Evolutionary conservation across 2,797 vertebrate genomes (phyloP).

Genomic region (Ibycter americanus): DNA sequence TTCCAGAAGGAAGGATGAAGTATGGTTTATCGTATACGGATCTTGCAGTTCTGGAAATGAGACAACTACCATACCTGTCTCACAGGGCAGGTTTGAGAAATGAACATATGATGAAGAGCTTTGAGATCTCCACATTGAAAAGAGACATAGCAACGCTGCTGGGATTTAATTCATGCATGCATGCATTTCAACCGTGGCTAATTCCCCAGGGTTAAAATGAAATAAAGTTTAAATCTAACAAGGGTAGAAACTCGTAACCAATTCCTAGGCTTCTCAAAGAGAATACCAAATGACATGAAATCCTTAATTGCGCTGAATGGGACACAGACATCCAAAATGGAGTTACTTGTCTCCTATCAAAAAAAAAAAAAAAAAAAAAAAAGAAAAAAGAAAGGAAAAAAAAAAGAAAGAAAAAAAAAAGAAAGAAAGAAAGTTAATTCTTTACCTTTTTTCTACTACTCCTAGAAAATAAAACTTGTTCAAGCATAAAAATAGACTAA

Average conservation of each 20-base stretch:
- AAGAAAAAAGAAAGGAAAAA: too few species aligned
- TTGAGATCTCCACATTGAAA: not conserved
- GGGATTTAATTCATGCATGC: conserved; percentile 5
- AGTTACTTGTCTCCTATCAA: not conserved
- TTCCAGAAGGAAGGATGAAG: not conserved
- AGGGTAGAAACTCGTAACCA: not conserved
- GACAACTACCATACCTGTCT: not conserved
- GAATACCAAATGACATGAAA: conserved; percentile 10
- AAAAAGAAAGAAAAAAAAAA: too few species aligned
- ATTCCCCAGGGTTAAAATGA: not conserved
- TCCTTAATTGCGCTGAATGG: conserved; percentile 9
- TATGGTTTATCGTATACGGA: not conserved
- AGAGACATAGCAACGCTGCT: not conserved
- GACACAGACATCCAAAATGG: not conserved
- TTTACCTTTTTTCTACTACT: not conserved
- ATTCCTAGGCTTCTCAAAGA: not conserved
- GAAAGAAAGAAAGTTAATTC: not conserved
- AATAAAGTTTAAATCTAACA: not conserved
- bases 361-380: not conserved
- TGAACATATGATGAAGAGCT: not conserved
- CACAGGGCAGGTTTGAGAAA: not conserved
- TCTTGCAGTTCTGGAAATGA: not conserved
- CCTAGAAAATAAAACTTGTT: not conserved
- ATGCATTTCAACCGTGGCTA: not conserved
- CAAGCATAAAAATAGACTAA: not conserved